Evolutionary conservation across 2,113 vertebrate genomes (phyloP), one percentile per base, ranked within the genome.

Genomic region (Nerophis lumbriciformis): DNA sequence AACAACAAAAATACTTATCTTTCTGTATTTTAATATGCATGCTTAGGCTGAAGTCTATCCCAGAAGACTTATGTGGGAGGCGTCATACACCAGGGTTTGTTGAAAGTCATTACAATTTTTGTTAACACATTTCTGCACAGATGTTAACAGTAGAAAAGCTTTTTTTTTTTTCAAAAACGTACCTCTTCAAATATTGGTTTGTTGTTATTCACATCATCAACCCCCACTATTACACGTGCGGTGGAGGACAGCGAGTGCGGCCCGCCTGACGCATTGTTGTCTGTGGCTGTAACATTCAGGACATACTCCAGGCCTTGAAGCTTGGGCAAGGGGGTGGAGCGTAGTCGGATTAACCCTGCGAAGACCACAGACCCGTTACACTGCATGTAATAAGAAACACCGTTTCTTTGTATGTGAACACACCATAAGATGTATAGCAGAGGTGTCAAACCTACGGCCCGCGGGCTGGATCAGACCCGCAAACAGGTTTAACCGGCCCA

Each of bases 161-260:
- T 28, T 28, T 28, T 28, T 28, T 28, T 28, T 28, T 28, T 28
- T 28, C 28, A 28, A 28, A 28, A 3, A 28, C 69, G 81, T 76
- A 94, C 94, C 93, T 91, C 89, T 68, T 92, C 89, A 85, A 96
- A 96, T 10, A 94, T 67, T 35, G 93, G 93, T 72, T 94, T 95
- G 87, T 95, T 94, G 80, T 93, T 94, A 89, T 94, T 95, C 71
- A 95, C 91, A 51, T 94, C 92, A 53, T 94, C 90, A 0, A 95
- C 85, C 51, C 89, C 91, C 38, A 95, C 93, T 8, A 94, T 81
- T 68, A 95, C 90, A 50, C 89, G 84, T n/a, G 92, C 90, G 0
- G 84, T 91, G 69, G 91, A 87, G 2, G 81, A 89, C 49, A 94
- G 93, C 21, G 90, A 73, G 69, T 69, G 85, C 0, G 88, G 90